These are phyloP conservation scores for Hirundichthys speculiger DNA, from an alignment of 2,113 vertebrate genomes.

Conservation along the genomic window DNA sequence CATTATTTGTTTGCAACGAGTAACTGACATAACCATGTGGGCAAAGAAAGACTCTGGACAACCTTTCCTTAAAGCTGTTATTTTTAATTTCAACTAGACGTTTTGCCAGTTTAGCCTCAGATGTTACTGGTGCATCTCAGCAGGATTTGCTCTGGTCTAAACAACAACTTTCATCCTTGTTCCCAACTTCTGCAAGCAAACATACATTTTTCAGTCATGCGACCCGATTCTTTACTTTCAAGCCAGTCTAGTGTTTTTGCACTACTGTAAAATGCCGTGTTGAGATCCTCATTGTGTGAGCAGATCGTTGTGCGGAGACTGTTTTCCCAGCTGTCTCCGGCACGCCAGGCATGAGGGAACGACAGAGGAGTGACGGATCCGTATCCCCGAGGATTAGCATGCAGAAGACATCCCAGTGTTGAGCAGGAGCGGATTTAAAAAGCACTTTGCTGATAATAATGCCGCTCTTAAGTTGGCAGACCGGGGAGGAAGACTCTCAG, in stretches of 20 bases:
- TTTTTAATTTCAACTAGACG: no score
- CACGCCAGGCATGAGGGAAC: constrained; percentile 76
- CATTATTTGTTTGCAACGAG: not conserved
- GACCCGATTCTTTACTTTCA: not conserved
- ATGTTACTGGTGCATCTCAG: not conserved
- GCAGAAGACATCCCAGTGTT: constrained; percentile 78
- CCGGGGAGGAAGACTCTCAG: constrained; percentile 35
- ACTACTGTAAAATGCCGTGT: constrained; percentile 35
- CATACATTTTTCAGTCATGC: not conserved
- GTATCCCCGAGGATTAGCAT: constrained; percentile 78
- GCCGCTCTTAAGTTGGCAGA: constrained; percentile 63
- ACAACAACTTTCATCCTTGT: not conserved
- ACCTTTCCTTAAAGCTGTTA: no score
- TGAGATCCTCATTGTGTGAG: constrained; percentile 45
- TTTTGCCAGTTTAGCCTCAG: not conserved
- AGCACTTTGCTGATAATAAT: constrained; percentile 83
- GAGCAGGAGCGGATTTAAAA: constrained; percentile 79
- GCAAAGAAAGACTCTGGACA: no score
- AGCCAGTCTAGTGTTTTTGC: constrained; percentile 18
- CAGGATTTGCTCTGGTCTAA: not conserved
- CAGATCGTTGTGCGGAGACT: constrained; percentile 60
- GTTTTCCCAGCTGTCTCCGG: constrained; percentile 83
- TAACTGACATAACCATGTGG: no score
- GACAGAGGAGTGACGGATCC: constrained; percentile 75
- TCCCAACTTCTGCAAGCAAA: not conserved